Evolutionary conservation across 2,888 invertebrate genomes (phyloP), one percentile per base, ranked within the genome.

Genomic region (Agrotis segetum): DNA sequence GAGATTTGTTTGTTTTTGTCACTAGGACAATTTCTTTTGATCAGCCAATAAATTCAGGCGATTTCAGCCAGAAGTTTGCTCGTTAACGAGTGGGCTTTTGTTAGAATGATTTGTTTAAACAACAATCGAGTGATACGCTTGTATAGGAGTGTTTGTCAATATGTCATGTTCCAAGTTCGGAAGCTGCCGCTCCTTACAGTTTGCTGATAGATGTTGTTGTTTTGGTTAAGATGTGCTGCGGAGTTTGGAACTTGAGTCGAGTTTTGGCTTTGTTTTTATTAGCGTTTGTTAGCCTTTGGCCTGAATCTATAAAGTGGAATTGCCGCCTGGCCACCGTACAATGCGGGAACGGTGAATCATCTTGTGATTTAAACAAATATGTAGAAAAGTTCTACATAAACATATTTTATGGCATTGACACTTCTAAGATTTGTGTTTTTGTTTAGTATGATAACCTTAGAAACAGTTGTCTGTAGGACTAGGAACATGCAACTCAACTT

Each of bases 1-100:
- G 7, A 52, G 64, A 71, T 59, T 81, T 6, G 29, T 44, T 60
- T 29, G 16, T 14, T 46, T 17, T 69, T 50, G 40, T 40, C 52
- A 71, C 16, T 74, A 60, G 65, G 64, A 79, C 78, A 76, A 82
- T 82, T 85, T 82, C 85, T 83, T 85, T 84, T 85, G 85, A 85
- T 85, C 85, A 83, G 79, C 73, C 81, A 79, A 85, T 85, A 85
- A 84, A 85, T 85, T 82, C 55, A 59, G 75, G 40, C 79, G 77
- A 77, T 81, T 85, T 83, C 74, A 77, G 76, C 62, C 72, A 74
- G 62, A 82, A 85, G 77, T 84, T 85, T 52, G 79, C 79, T 81
- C 84, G 84, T 85, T 85, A 82, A 67, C 71, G 73, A 79, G 68
- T 64, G 74, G 70, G 74, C 66, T 71, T 85, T 85, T 85, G 79